Evolutionary conservation across 2,888 invertebrate species (phyloP), one percentile per base, ranked within the genome.

Genomic region (Drosophila birchii): DNA sequence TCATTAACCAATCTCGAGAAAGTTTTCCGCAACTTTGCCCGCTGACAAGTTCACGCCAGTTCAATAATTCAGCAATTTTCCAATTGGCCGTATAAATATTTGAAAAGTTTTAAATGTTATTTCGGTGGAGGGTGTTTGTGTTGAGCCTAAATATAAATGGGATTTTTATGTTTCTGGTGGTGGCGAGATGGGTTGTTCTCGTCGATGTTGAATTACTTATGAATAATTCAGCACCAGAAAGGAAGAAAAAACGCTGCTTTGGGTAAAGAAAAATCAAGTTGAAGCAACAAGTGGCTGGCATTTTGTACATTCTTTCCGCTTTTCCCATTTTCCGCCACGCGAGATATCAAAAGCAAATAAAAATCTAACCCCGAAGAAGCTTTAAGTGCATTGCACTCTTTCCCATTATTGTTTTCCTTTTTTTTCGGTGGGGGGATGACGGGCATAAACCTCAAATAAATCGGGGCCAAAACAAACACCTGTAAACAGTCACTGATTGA

Each of bases 1-100:
- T 78, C 78, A 80, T 86, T 85, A 78, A 76, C 62, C 84, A 69
- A 81, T 79, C 58, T 78, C 56, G 41, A 45, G 71, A 72, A 57
- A 53, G 63, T 55, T 63, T 44, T 45, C 32, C 57, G 38, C 58
- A 57, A 57, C 38, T 58, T 41, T 9, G 34, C 51, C 55, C 57
- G 29, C 62, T 47, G 51, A 58, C 44, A 36, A 38, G 57, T 71
- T 77, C 39, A 43, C 38, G 58, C 20, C 47, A 54, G 70, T 56
- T 74, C 71, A 88, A 88, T 88, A 83, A 88, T 80, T 84, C 72
- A 77, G 58, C 85, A 85, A 87, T 76, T 87, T 66, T 87, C 76
- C 75, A 78, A 79, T 82, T 80, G 82, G 78, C 38, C 81, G 60
- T 68, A 83, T 88, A 78, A 76, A 78, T 78, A 80, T 79, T 82